A percentile compares a stretch with the other conserved stretches of the same genome.
Conservation (phyloP, 2,797 vertebrate species). For the Poeciliopsis turneri region DNA sequence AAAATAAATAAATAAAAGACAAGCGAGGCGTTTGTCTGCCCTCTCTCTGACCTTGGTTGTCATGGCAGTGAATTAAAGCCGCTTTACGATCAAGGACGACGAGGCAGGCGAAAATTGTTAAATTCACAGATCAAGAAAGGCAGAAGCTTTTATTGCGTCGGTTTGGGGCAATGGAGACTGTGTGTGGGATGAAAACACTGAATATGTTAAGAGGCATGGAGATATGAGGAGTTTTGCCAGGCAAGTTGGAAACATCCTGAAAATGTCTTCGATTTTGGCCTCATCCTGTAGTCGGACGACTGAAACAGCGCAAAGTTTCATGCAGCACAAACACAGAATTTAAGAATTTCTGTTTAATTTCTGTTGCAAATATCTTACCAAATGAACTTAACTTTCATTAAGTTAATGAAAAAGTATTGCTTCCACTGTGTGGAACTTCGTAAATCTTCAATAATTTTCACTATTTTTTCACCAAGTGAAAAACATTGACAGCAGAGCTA, state of each 20-base stretch:
- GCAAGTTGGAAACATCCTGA: neutral
- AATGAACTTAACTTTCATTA: too few species aligned
- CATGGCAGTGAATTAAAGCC: constrained; percentile 56
- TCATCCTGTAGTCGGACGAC: neutral
- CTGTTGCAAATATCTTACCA: too few species aligned
- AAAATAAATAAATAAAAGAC: neutral
- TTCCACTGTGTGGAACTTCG: too few species aligned
- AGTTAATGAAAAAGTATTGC: too few species aligned
- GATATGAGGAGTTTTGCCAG: neutral
- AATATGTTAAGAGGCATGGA: neutral
- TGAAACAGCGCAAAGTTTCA: constrained; percentile 24
- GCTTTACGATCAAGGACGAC: constrained; percentile 60
- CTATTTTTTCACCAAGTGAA: too few species aligned
- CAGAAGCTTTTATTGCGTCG: constrained; percentile 50
- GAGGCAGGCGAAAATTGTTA: constrained; percentile 44
- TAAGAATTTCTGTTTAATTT: too few species aligned
- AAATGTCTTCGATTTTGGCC: constrained; percentile 16
- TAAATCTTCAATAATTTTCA: too few species aligned
- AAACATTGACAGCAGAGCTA: too few species aligned
- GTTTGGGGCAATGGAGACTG: constrained; percentile 42
- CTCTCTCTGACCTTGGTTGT: constrained; percentile 48
- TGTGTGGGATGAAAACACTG: constrained; percentile 44
- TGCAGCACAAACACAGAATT: neutral
- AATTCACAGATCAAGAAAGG: constrained; percentile 60
- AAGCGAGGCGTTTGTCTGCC: constrained; percentile 33